phyloP scores from a whole-genome alignment of 2,797 vertebrate species.

The Trematomus bernacchii region DNA sequence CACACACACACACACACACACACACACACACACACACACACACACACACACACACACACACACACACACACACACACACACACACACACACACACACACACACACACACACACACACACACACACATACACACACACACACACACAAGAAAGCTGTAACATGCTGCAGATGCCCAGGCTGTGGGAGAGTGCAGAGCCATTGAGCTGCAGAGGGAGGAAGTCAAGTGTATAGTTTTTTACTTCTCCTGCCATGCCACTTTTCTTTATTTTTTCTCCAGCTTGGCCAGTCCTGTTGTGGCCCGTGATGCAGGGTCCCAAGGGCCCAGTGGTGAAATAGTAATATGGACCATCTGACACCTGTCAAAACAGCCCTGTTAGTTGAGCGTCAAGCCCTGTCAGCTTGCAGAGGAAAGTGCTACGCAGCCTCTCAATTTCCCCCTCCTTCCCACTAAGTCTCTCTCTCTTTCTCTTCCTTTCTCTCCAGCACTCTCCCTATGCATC shows the following conservation, averaged over 20 bases:
- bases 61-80: slow-evolving; percentile 29
- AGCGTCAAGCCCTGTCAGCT: slow-evolving; percentile 85
- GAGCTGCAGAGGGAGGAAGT: slow-evolving; percentile 70
- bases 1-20: slow-evolving; percentile 25
- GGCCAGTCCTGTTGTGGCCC: slow-evolving; percentile 80
- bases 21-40: slow-evolving; percentile 24
- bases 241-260: slow-evolving; percentile 78
- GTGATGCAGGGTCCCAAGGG: slow-evolving; percentile 84
- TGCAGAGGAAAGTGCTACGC: slow-evolving; percentile 79
- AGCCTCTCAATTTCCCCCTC: slow-evolving; percentile 77
- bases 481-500: neutral
- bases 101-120: slow-evolving; percentile 21
- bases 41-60: slow-evolving; percentile 10
- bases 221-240: slow-evolving; percentile 69
- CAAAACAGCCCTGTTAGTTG: slow-evolving; percentile 89
- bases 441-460: slow-evolving; percentile 34
- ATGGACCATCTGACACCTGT: slow-evolving; percentile 90
- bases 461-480: slow-evolving; percentile 35
- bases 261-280: slow-evolving; percentile 77
- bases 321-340: slow-evolving; percentile 85
- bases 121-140: neutral
- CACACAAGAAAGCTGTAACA: slow-evolving; percentile 42
- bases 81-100: slow-evolving; percentile 27
- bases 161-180: slow-evolving; percentile 71
- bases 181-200: slow-evolving; percentile 61